Percentiles rank a stretch among this genome's conserved stretches.
Evolutionary conservation across 2,113 vertebrate genomes (phyloP).

Genomic region (Ascaphus truei): DNA sequence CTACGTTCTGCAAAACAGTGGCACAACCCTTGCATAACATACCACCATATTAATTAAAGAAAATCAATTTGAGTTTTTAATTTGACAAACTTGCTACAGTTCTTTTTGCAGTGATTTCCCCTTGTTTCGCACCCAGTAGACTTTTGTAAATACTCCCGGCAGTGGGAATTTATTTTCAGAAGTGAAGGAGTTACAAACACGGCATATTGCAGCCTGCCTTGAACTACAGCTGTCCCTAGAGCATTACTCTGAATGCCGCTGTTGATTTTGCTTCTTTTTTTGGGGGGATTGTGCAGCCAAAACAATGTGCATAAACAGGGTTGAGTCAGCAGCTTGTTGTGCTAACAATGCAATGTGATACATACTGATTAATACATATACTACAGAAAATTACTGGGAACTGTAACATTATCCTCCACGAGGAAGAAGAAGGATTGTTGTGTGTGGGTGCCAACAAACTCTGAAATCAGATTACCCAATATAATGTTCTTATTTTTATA

Average conservation of each 20-base stretch:
- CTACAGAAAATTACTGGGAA: not conserved
- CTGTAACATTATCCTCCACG: not conserved
- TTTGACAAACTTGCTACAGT: too few relatives aligned
- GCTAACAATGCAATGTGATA: conserved; percentile 25
- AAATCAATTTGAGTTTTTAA: too few relatives aligned
- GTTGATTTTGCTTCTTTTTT: conserved; percentile 1
- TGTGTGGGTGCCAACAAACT: not conserved
- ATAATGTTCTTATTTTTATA: conserved; percentile 14
- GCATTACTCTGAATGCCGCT: conserved; percentile 55
- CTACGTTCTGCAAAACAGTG: too few relatives aligned
- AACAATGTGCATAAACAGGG: conserved; percentile 3
- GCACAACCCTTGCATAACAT: too few relatives aligned
- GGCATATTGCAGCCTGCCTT: too few relatives aligned
- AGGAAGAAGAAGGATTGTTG: conserved; percentile 1
- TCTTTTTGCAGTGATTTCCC: too few relatives aligned
- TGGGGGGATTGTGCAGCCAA: not conserved
- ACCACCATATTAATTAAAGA: too few relatives aligned
- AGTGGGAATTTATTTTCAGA: too few relatives aligned
- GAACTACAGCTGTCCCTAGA: too few relatives aligned
- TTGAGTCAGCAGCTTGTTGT: conserved; percentile 17
- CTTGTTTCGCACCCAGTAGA: too few relatives aligned
- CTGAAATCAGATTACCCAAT: conserved; percentile 5
- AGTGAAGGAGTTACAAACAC: too few relatives aligned
- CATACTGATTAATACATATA: conserved; percentile 13
- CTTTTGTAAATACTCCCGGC: too few relatives aligned